Percentiles rank a stretch among this genome's conserved stretches.
phyloP scores from a whole-genome alignment of 2,797 vertebrate species.

The Sternarchorhynchus goeldii region DNA sequence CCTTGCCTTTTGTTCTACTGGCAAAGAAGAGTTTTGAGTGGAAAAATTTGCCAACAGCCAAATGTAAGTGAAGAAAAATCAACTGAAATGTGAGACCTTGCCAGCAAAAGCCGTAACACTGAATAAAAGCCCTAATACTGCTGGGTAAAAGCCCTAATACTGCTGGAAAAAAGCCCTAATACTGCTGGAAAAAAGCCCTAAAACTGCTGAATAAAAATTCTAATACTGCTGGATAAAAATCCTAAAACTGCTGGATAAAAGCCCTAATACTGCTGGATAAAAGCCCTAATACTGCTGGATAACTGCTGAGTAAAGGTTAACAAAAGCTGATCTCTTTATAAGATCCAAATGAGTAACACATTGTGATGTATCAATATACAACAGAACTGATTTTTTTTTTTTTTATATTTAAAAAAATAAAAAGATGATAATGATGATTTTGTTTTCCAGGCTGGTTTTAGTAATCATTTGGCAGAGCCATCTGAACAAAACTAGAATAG shows the following conservation, averaged over 20 bases:
- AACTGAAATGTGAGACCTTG: slow-evolving; percentile 1
- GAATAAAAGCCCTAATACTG: too few species aligned
- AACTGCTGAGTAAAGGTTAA: neutral
- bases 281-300: too few species aligned
- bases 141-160: too few species aligned
- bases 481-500: slow-evolving; percentile 61
- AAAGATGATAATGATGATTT: slow-evolving; percentile 18
- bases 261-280: too few species aligned
- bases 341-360: neutral
- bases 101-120: neutral
- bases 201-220: too few species aligned
- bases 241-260: too few species aligned
- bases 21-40: slow-evolving; percentile 61
- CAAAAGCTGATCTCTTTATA: neutral
- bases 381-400: neutral
- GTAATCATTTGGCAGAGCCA: slow-evolving; percentile 62
- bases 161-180: too few species aligned
- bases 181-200: too few species aligned
- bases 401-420: too few species aligned
- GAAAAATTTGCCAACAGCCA: slow-evolving; percentile 7
- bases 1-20: slow-evolving; percentile 73
- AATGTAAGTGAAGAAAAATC: slow-evolving; percentile 8
- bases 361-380: neutral
- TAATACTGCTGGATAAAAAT: too few species aligned
- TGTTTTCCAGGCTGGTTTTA: slow-evolving; percentile 50